These are phyloP conservation scores for Nematostella vectensis DNA, from an alignment of 92 coral and sea anemone genomes.

Conservation along the genomic window DNA sequence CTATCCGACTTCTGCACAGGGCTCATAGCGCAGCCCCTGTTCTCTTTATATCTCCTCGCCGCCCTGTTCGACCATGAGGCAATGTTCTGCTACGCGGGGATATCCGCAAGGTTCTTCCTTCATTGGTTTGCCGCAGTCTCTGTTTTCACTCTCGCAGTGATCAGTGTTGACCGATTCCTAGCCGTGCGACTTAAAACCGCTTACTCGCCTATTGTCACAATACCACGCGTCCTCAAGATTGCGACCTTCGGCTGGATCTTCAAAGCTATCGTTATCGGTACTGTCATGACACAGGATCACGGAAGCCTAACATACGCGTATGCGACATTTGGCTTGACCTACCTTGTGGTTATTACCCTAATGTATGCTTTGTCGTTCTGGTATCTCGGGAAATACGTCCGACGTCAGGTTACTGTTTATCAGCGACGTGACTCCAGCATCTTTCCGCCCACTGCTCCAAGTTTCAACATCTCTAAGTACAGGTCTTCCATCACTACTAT, in stretches of 20 bases:
- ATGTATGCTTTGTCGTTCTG: background rate
- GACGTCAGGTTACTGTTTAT: background rate
- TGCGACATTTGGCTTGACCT: background rate
- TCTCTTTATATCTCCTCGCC: background rate
- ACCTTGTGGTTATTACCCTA: background rate
- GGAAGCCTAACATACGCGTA: background rate
- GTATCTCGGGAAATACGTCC: background rate
- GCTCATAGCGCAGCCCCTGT: background rate
- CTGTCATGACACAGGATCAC: background rate
- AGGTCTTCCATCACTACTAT: background rate
- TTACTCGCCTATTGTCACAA: background rate
- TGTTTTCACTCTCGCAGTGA: background rate
- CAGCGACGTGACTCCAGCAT: too few species aligned
- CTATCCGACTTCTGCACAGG: background rate
- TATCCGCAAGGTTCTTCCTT: background rate
- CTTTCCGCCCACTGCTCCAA: background rate
- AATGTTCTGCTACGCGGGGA: background rate
- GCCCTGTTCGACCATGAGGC: background rate
- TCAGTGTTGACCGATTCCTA: background rate
- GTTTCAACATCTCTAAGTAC: constrained; percentile 1
- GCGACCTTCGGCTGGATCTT: background rate
- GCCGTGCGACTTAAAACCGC: background rate
- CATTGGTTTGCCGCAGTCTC: background rate
- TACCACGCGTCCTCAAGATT: background rate
- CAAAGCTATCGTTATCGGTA: background rate